A percentile compares a stretch with the other conserved stretches of the same genome.
These are phyloP conservation scores for Hippolais icterina DNA, from an alignment of 2,113 vertebrate species.

Conservation along the genomic window DNA sequence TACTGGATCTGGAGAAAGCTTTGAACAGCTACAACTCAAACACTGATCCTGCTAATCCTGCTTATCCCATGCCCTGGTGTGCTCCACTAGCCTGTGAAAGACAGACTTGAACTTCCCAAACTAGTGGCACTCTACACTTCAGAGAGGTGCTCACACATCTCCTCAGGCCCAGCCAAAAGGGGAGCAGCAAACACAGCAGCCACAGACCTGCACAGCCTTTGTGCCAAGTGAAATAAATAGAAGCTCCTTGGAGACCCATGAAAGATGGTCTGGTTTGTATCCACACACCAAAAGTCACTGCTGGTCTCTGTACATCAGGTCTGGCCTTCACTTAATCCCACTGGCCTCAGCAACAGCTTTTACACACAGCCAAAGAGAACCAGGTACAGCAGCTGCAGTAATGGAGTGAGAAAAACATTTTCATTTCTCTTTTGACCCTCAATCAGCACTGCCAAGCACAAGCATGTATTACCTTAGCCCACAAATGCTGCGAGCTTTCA, in stretches of 20 bases:
- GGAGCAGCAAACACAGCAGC: not conserved
- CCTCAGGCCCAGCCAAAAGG: not conserved
- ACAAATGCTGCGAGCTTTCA: not conserved
- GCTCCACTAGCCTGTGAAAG: not conserved
- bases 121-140: rapidly evolving
- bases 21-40: not conserved
- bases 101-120: not conserved
- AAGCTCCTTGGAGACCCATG: not conserved
- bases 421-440: not conserved
- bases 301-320: not conserved
- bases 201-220: not conserved
- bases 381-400: not conserved
- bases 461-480: not conserved
- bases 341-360: not conserved
- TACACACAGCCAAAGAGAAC: rapidly evolving
- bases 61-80: not conserved
- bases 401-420: not conserved
- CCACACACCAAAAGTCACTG: rapidly evolving
- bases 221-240: not conserved
- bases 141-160: not conserved
- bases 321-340: not conserved
- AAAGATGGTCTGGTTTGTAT: not conserved
- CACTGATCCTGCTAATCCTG: not conserved
- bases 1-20: not conserved
- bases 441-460: not conserved